Base-by-base conservation (phyloP, 2,113 vertebrate genomes). In the Oncorhynchus nerka region DNA sequence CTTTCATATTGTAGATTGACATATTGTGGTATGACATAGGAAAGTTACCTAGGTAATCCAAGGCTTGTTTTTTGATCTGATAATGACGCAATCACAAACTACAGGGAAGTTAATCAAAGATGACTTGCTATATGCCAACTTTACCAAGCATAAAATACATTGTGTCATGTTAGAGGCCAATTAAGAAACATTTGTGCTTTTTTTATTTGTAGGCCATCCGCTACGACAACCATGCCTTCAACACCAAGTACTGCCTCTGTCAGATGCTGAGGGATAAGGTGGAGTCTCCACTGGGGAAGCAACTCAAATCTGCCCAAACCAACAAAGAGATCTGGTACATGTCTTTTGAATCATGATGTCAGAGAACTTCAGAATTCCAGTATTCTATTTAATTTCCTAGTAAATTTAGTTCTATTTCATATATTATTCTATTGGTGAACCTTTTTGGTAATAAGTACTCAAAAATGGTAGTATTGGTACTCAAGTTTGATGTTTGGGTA, bases 191-290 rank as follows among this genome's bases (percentile, higher is more conserved):
- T 48, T 22, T 39, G 7, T 57, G 12, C 62, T 62, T 3, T 39
- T 62, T 73, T 1, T 75, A 34, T 75, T 74, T 78, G 24, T 5
- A 70, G 68, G 68, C 68, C 11, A 20, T 98, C 77, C 91, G 90
- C 66, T 99, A 97, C 22, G 95, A 98, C 39, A 99, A 99, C 89
- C 92, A 97, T 73, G 95, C 95, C 75, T 97, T 96, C 85, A 99
- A 99, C 91, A 98, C 95, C 11, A 99, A 99, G 83, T 99, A 99
- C 86, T 99, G 97, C 79, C 90, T 99, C 84, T 99, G 97, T 84
- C 97, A 99, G 90, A 99, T 99, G 96, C 91, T 99, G 57, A 83
- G 96, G 51, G 97, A 99, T 70, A 95, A 95, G 80, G 48, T 99
- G 89, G 98, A 99, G 89, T 97, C 95, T 8, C 83, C 95, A 15